Percentiles rank a stretch among this genome's conserved stretches.
phyloP scores from a whole-genome alignment of 2,113 vertebrate species.

The Sapajus apella region DNA sequence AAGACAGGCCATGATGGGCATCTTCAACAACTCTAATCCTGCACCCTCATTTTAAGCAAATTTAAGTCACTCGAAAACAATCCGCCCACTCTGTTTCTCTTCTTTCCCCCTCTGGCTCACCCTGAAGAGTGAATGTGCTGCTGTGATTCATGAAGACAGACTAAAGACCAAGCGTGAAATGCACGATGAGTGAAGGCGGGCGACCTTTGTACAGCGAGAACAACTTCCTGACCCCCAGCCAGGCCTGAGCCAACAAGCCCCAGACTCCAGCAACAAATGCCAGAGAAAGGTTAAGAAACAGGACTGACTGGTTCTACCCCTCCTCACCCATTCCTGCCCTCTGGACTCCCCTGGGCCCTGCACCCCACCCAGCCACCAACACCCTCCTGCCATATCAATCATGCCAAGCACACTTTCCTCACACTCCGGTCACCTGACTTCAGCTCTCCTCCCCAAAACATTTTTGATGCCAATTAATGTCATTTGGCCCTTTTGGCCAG shows the following conservation, averaged over 20 bases:
- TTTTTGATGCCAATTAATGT: not conserved
- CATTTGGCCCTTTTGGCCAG: not conserved
- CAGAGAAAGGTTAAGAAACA: constrained; percentile 60
- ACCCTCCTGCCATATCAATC: not conserved
- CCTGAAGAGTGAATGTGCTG: not conserved
- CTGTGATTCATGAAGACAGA: not conserved
- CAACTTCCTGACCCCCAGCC: not conserved
- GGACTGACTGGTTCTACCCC: constrained; percentile 57
- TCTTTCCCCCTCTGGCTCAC: not conserved
- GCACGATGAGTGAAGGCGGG: no score
- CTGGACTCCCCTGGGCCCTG: not conserved
- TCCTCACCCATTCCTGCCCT: constrained; percentile 8
- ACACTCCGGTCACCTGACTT: not conserved
- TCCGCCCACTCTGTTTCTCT: not conserved
- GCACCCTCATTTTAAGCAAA: not conserved
- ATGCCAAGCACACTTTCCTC: not conserved
- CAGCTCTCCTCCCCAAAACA: not conserved
- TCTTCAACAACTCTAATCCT: not conserved
- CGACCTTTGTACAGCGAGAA: not conserved
- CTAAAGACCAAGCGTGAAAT: not conserved
- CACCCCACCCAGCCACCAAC: constrained; percentile 29
- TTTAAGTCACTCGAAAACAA: not conserved
- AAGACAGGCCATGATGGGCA: not conserved
- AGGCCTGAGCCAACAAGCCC: constrained; percentile 56
- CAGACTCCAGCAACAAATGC: not conserved